These are phyloP conservation scores for Coelopa frigida DNA, from an alignment of 1,140 invertebrate species.

Conservation along the genomic window DNA sequence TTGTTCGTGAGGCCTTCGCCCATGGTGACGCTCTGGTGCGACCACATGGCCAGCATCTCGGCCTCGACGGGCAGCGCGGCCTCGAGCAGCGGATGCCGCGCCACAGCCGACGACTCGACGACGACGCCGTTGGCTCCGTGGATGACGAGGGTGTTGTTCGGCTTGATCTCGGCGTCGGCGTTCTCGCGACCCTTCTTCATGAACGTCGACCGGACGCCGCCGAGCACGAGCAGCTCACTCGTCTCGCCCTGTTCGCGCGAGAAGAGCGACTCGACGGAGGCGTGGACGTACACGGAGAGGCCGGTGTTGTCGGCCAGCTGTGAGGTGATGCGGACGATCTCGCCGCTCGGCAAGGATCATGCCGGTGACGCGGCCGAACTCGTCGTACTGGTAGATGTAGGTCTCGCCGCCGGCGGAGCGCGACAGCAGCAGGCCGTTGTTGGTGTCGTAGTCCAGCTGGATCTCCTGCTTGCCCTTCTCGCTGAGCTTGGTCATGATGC, in stretches of 20 bases:
- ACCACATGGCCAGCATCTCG: slow-evolving; percentile 84
- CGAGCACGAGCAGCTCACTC: slow-evolving; percentile 51
- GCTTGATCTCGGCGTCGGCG: slow-evolving; percentile 63
- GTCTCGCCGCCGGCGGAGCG: slow-evolving; percentile 75
- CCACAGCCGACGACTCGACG: slow-evolving; percentile 65
- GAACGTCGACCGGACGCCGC: slow-evolving; percentile 51
- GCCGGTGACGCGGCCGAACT: slow-evolving; percentile 72
- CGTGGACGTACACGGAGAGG: slow-evolving; percentile 60
- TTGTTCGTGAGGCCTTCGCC: slow-evolving; percentile 67
- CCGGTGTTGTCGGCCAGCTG: slow-evolving; percentile 67
- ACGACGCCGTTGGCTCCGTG: slow-evolving; percentile 62
- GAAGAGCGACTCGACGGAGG: slow-evolving; percentile 40
- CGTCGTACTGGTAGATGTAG: slow-evolving; percentile 83
- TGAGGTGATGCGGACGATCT: slow-evolving; percentile 71
- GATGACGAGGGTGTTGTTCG: slow-evolving; percentile 69
- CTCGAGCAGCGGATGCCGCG: slow-evolving; percentile 79
- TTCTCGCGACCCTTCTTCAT: slow-evolving; percentile 57
- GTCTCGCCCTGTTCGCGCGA: slow-evolving; percentile 35
- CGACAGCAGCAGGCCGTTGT: slow-evolving; percentile 70
- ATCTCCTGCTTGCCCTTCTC: slow-evolving; percentile 75
- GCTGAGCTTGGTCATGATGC: slow-evolving; percentile 73
- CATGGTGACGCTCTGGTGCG: slow-evolving; percentile 65
- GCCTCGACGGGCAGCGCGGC: slow-evolving; percentile 83
- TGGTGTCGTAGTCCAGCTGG: slow-evolving; percentile 76
- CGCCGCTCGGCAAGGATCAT: slow-evolving; percentile 84